Conservation (phyloP, 2,113 vertebrate species). For the Otolemur garnettii region DNA sequence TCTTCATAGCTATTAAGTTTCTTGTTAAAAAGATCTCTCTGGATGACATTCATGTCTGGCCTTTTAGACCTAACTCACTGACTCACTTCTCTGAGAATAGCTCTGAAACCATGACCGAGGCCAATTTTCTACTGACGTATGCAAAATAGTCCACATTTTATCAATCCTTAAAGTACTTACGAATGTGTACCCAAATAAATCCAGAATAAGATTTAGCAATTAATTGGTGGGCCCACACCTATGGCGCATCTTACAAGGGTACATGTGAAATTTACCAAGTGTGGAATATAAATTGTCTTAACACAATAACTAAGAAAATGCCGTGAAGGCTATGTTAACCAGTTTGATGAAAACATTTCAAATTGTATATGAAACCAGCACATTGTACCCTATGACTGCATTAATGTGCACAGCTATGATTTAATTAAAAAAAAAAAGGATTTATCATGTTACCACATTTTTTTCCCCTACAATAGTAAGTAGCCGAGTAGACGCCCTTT, state of each 20-base stretch:
- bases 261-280: too few relatives aligned
- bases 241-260: too few relatives aligned
- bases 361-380: too few relatives aligned
- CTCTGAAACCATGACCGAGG: neutral
- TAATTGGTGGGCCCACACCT: too few relatives aligned
- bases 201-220: neutral
- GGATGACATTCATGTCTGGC: neutral
- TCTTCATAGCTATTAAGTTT: neutral
- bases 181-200: conserved; percentile 8
- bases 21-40: neutral
- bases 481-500: neutral
- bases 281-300: too few relatives aligned
- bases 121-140: neutral
- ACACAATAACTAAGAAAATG: too few relatives aligned
- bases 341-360: too few relatives aligned
- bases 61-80: neutral
- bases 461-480: neutral
- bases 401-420: too few relatives aligned
- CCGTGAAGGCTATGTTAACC: too few relatives aligned
- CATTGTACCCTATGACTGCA: too few relatives aligned
- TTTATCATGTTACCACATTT: neutral
- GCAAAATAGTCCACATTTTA: neutral
- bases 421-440: too few relatives aligned
- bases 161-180: conserved; percentile 11
- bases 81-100: conserved; percentile 8